A percentile compares a stretch with the other conserved stretches of the same genome.
phyloP scores from a whole-genome alignment of 1,140 invertebrate species.

The Pseudomyrmex pallidus region DNA sequence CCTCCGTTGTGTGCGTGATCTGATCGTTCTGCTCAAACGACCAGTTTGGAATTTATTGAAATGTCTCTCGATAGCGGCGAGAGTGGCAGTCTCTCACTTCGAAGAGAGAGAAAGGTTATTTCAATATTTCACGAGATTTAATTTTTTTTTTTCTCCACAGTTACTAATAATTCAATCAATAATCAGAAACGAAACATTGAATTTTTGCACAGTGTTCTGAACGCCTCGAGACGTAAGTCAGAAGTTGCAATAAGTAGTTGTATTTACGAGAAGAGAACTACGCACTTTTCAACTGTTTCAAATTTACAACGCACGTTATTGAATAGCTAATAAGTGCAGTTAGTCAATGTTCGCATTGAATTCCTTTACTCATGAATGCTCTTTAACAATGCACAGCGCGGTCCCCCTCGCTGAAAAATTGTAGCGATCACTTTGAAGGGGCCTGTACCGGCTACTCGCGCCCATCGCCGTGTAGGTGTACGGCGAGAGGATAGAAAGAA shows the following conservation, averaged over 20 bases:
- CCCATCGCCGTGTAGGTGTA: conserved; percentile 74
- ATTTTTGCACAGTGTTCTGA: too few species aligned
- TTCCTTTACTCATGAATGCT: not conserved
- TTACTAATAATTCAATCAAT: too few species aligned
- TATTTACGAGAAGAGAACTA: too few species aligned
- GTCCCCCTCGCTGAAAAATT: conserved; percentile 29
- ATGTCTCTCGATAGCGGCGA: not conserved
- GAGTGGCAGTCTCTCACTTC: not conserved
- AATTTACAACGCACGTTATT: too few species aligned
- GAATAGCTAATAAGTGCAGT: too few species aligned
- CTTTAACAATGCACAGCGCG: conserved; percentile 11
- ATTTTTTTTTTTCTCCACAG: too few species aligned
- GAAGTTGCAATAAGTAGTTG: too few species aligned
- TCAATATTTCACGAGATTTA: not conserved
- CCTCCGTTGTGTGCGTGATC: not conserved
- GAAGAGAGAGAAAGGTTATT: not conserved
- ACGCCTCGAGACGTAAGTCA: too few species aligned
- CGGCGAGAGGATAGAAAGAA: conserved; percentile 68
- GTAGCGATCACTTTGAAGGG: conserved; percentile 66
- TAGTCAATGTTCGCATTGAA: not conserved
- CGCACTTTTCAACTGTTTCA: too few species aligned
- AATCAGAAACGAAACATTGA: too few species aligned
- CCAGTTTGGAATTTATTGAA: conserved; percentile 19
- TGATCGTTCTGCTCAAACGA: conserved; percentile 5
- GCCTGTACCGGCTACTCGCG: conserved; percentile 65